Conservation (phyloP, 2,888 invertebrate species). For the Alsophila aescularia region DNA sequence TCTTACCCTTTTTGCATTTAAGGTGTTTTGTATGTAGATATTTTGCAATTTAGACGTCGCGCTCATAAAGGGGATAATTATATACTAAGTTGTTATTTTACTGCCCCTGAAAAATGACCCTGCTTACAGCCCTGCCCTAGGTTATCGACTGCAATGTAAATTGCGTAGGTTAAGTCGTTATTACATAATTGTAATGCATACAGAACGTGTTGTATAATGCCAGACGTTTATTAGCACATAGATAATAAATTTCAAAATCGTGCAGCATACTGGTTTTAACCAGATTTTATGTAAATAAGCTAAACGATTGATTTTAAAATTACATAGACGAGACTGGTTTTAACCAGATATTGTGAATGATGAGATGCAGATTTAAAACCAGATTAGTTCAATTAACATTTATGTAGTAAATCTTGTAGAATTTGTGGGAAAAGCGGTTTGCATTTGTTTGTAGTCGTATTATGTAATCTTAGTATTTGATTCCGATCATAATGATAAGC, state of each 20-base stretch:
- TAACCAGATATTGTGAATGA: slow-evolving; percentile 1
- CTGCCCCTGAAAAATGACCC: not conserved
- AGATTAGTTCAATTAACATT: not conserved
- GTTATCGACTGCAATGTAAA: slow-evolving; percentile 13
- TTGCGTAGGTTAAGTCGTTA: not conserved
- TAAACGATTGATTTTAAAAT: not conserved
- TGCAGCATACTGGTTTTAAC: slow-evolving; percentile 7
- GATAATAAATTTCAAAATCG: slow-evolving; percentile 12
- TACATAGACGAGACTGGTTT: slow-evolving; percentile 5
- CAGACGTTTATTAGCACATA: slow-evolving; percentile 13
- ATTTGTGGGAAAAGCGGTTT: too few relatives aligned
- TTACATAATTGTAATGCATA: slow-evolving; percentile 21
- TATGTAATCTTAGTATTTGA: too few relatives aligned
- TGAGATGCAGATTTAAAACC: not conserved
- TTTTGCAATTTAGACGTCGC: too few relatives aligned
- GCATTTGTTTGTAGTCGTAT: not conserved
- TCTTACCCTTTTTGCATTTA: too few relatives aligned
- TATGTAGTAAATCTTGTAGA: not conserved
- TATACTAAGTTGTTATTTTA: too few relatives aligned
- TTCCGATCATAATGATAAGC: too few relatives aligned
- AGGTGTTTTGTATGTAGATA: too few relatives aligned
- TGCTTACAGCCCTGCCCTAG: not conserved
- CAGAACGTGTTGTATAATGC: slow-evolving; percentile 13
- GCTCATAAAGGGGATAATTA: too few relatives aligned
- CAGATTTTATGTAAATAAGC: not conserved